These are phyloP conservation scores for Delphinus delphis DNA, from an alignment of 2,113 vertebrate genomes.

Conservation along the genomic window DNA sequence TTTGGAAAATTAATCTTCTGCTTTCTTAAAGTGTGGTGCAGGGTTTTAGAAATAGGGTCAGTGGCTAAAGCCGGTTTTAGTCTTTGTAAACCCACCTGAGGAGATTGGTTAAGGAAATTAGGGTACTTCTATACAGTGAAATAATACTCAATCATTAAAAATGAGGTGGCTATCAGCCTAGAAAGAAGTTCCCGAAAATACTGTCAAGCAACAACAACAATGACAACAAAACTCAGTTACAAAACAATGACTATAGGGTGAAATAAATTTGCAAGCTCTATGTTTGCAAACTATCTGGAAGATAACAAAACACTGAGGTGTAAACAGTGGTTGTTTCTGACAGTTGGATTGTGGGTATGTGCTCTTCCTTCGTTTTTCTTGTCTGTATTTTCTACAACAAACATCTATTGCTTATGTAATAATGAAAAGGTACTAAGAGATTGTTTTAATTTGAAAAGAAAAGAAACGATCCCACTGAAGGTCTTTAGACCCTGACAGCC, in stretches of 20 bases:
- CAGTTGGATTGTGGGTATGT: rapidly evolving
- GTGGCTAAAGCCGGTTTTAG: not conserved
- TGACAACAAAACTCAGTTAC: not conserved
- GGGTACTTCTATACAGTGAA: rapidly evolving
- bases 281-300: not conserved
- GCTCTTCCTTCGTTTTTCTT: too few species aligned
- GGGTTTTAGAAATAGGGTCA: not conserved
- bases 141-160: not conserved
- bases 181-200: not conserved
- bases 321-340: rapidly evolving
- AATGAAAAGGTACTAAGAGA: not conserved
- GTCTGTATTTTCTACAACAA: not conserved
- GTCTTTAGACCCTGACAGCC: not conserved
- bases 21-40: not conserved
- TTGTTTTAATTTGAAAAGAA: not conserved
- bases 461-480: rapidly evolving
- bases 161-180: not conserved
- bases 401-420: not conserved
- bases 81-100: not conserved
- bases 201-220: too few species aligned
- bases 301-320: not conserved
- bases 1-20: not conserved
- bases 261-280: not conserved
- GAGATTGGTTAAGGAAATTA: not conserved
- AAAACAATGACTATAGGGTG: rapidly evolving